Conservation (phyloP, 2,888 invertebrate genomes). For the Galeopsomyia nigrocyanea region DNA sequence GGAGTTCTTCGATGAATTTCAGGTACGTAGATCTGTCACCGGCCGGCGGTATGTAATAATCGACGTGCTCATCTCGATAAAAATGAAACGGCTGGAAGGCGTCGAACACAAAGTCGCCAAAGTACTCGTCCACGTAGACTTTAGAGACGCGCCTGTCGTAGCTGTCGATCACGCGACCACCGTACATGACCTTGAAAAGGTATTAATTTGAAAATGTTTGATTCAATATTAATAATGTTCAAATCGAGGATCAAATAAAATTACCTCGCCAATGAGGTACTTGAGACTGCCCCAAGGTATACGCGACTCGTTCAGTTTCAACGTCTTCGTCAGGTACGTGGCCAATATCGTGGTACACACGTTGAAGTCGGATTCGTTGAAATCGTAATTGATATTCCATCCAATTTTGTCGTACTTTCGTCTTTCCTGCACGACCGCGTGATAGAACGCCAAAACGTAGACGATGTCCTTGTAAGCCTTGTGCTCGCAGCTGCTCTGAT, state of each 20-base stretch:
- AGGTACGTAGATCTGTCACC: conserved; percentile 80
- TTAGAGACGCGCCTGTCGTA: conserved; percentile 89
- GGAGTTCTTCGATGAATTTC: conserved; percentile 81
- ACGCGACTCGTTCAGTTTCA: conserved; percentile 72
- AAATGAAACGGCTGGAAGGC: conserved; percentile 93
- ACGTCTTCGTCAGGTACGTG: conserved; percentile 84
- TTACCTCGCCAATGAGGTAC: conserved; percentile 91
- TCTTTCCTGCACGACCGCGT: conserved; percentile 91
- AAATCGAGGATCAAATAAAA: neutral
- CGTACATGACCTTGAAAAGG: conserved; percentile 86
- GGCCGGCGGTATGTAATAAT: conserved; percentile 83
- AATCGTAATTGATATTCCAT: conserved; percentile 95
- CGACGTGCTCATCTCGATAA: conserved; percentile 80
- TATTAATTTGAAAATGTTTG: conserved; percentile 7
- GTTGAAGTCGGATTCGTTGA: conserved; percentile 92
- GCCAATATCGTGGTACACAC: conserved; percentile 89
- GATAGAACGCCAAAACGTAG: conserved; percentile 92
- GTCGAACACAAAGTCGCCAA: conserved; percentile 95
- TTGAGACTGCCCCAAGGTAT: conserved; percentile 93
- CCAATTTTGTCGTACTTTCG: conserved; percentile 95
- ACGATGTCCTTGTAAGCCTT: conserved; percentile 84
- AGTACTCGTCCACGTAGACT: conserved; percentile 94
- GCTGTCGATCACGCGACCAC: conserved; percentile 92
- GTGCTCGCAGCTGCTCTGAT: conserved; percentile 82
- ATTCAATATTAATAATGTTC: neutral